Base-by-base conservation (phyloP, 2,113 vertebrate species). In the Oceanites oceanicus region DNA sequence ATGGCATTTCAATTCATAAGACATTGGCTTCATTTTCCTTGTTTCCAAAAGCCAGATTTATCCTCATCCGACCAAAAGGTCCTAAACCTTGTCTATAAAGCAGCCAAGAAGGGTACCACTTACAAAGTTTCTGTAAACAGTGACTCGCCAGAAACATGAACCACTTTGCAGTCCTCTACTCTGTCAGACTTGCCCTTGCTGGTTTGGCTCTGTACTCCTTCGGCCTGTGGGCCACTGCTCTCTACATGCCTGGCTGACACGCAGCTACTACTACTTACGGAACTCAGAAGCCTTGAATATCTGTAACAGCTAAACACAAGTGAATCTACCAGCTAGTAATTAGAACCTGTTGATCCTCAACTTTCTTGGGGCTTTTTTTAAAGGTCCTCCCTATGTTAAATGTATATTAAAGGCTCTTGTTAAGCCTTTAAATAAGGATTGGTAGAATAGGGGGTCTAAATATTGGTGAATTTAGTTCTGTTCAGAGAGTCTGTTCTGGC, bases 191-290 rank as follows among this genome's bases (percentile, higher is more conserved):
- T 70, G 71, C 20, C 17, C 32, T 70, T n/a, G 59, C 81, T 73
- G 77, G 36, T 77, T 77, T 84, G 79, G 22, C 58, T 82, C 42
- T 44, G 36, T 18, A 32, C 27, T 61, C 47, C 25, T 52, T 17
- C 52, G 36, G 45, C 32, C 66, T 50, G 20, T 2, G 34, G 34
- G 53, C 27, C 71, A 58, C 26, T 65, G 56, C n/a, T 38, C 67
- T 45, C 53, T n/a, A 0, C 4, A 20, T 36, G 29, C 47, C 38
- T 53, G 42, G 22, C 45, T 86, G 75, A 73, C 19, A 30, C 0
- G 0, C 49, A 61, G 29, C 50, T 27, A 62, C 50, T 3, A 1
- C 38, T 58, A 32, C 68, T 74, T 58, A 65, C 0, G 5, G 49
- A 82, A 58, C 45, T 52, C 32, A 47, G 58, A 79, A 58, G 42